Evolutionary conservation across 2,797 vertebrate species (phyloP).

Genomic region (Gymnothorax javanicus): DNA sequence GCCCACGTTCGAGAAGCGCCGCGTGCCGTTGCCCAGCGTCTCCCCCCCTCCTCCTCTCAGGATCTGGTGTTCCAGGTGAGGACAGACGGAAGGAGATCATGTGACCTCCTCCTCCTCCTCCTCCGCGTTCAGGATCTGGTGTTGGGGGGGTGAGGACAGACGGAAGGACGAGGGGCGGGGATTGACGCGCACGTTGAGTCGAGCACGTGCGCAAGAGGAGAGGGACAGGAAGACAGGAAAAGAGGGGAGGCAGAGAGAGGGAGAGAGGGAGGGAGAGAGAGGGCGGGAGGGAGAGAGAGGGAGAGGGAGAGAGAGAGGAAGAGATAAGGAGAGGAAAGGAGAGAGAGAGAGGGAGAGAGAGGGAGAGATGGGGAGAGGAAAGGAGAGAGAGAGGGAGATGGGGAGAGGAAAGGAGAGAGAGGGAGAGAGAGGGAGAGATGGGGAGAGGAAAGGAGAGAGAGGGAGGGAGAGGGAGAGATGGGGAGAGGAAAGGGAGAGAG

Average conservation of each 20-base stretch:
- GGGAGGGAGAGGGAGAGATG: conserved; percentile 35
- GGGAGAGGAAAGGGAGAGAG: conserved; percentile 26
- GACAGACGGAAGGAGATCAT: conserved; percentile 73
- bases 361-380: conserved; percentile 43
- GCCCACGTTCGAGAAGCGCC: conserved; percentile 97
- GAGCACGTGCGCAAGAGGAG: too few species aligned
- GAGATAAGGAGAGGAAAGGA: neutral
- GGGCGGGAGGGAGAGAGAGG: neutral
- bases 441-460: too few species aligned
- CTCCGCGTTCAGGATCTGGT: conserved; percentile 88
- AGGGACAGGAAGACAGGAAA: too few species aligned
- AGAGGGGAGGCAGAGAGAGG: too few species aligned
- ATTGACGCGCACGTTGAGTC: too few species aligned
- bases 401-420: too few species aligned
- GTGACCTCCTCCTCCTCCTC: conserved; percentile 89
- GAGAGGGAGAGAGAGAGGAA: too few species aligned
- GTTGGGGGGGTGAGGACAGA: neutral
- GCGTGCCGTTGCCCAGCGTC: conserved; percentile 87
- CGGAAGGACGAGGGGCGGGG: too few species aligned
- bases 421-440: conserved; percentile 26
- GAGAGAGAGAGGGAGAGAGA: conserved; percentile 26
- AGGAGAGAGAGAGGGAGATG: conserved; percentile 42
- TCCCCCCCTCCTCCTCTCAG: conserved; percentile 89
- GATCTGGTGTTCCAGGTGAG: conserved; percentile 74
- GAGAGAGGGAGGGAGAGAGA: too few species aligned